Base-by-base conservation (phyloP, 2,797 vertebrate genomes). In the Syngnathus rostellatus region DNA sequence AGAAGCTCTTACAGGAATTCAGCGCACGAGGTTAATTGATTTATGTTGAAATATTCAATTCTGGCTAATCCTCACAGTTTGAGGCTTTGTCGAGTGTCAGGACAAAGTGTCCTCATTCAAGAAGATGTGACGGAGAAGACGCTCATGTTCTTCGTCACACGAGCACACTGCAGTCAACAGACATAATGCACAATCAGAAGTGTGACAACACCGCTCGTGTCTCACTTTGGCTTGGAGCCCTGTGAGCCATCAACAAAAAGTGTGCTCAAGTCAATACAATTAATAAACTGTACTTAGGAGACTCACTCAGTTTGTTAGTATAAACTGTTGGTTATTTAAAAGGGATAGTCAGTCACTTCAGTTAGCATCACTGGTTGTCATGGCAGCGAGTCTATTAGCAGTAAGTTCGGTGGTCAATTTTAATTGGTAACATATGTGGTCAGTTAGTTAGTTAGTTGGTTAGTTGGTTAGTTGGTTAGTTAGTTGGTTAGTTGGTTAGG, bases 1-100 rank as follows among this genome's bases (percentile, higher is more conserved):
- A 81, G 81, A 68, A 75, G 85, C 86, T 88, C 87, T 86, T 83
- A 81, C 81, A 77, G 79, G 80, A 89, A 87, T 87, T 85, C 71
- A 80, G 71, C 50, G 74, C 67, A 67, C 79, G 69, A 82, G 85
- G 73, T 86, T 87, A 90, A 90, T 89, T 89, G 87, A 90, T 91
- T 91, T 86, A 78, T 87, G 82, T 85, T 81, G 74, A 80, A 87
- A 87, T 82, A 81, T 83, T 84, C 74, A 73, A 76, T 77, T 79
- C 68, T 39, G 17, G 66, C 71, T 86, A 81, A 91, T 88, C 82
- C 83, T 74, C 66, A n/a, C 71, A 77, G 75, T 73, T 80, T 73
- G 68, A 72, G 67, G 75, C 70, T 63, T 59, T 72, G 72, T 78
- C 76, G 68, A 68, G 73, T 67, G 72, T 77, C 62, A 76, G 82